phyloP scores from a whole-genome alignment of 2,888 invertebrate species.

The Norana najaformis region DNA sequence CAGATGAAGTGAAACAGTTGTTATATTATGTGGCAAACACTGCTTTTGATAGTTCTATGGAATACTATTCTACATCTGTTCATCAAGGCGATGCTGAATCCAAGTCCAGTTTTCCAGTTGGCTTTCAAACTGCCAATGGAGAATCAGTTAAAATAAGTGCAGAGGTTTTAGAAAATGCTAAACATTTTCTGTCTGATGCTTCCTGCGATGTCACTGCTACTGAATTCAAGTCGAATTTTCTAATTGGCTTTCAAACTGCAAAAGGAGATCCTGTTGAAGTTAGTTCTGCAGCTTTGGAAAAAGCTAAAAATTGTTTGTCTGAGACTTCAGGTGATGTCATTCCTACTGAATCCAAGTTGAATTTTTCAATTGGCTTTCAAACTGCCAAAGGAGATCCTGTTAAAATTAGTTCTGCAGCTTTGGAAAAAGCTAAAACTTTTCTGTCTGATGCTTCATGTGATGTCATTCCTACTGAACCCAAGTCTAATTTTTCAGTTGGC shows the following conservation, averaged over 20 bases:
- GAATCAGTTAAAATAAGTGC: not conserved
- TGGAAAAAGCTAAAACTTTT: not conserved
- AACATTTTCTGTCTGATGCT: not conserved
- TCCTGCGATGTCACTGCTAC: not conserved
- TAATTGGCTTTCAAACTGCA: not conserved
- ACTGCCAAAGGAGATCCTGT: not conserved
- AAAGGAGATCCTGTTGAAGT: not conserved
- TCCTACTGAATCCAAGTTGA: not conserved
- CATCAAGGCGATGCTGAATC: not conserved
- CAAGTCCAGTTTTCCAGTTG: not conserved
- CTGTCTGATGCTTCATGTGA: not conserved
- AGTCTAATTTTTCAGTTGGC: not conserved
- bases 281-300: constrained; percentile 19
- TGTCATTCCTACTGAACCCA: not conserved
- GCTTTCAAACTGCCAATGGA: not conserved
- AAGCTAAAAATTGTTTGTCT: not conserved
- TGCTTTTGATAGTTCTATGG: constrained; percentile 22
- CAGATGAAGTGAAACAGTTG: not conserved
- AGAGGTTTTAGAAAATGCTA: not conserved
- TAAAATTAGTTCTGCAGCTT: constrained; percentile 14
- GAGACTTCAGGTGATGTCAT: not conserved
- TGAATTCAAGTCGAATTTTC: not conserved
- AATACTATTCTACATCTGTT: not conserved
- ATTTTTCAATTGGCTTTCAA: not conserved
- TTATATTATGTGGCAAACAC: not conserved